Evolutionary conservation across 2,888 invertebrate species (phyloP).

Genomic region (Zygogramma bicolorata): DNA sequence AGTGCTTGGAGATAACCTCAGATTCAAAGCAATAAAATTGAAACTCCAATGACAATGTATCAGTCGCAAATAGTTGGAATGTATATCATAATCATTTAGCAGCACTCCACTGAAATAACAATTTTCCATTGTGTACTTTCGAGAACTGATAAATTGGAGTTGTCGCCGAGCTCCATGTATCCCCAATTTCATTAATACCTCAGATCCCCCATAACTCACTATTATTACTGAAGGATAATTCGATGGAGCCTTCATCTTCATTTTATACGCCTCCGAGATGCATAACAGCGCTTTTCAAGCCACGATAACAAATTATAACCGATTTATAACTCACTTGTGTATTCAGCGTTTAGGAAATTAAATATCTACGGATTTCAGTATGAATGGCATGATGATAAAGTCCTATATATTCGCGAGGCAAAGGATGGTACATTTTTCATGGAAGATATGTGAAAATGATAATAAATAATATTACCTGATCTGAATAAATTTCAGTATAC

Average conservation of each 20-base stretch:
- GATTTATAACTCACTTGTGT: constrained; percentile 32
- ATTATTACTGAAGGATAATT: background rate
- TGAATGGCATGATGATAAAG: constrained; percentile 24
- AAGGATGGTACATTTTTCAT: background rate
- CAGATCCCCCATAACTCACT: background rate
- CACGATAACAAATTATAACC: constrained; percentile 34
- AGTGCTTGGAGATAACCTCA: too few relatives aligned
- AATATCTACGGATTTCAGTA: constrained; percentile 37
- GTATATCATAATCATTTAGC: too few relatives aligned
- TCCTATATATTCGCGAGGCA: constrained; percentile 1
- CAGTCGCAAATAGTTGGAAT: too few relatives aligned
- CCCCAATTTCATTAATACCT: background rate
- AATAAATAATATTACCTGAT: background rate
- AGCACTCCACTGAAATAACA: too few relatives aligned
- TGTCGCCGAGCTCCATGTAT: background rate
- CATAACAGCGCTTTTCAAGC: constrained; percentile 23
- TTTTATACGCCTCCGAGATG: background rate
- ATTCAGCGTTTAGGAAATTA: constrained; percentile 38
- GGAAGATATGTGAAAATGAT: background rate
- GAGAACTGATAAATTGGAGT: background rate
- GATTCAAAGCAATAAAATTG: too few relatives aligned
- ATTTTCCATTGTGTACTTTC: background rate
- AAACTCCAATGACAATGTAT: too few relatives aligned
- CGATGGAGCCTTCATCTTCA: background rate
- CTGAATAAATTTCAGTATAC: background rate